Conservation (phyloP, 2,888 invertebrate genomes). For the Tuta absoluta region DNA sequence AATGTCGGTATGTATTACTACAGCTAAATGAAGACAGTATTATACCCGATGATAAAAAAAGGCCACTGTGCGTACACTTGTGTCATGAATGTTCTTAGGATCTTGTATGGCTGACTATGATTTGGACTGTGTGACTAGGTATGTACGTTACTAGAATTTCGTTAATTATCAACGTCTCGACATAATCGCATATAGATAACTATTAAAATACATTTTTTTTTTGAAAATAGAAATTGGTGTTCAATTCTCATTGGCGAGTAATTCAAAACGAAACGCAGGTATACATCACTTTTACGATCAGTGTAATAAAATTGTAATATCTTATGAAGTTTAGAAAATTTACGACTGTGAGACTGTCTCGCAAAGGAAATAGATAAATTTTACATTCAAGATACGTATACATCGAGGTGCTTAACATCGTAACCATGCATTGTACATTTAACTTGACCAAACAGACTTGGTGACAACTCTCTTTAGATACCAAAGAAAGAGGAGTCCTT, state of each 20-base stretch:
- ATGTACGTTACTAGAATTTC: too few relatives aligned
- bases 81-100: too few relatives aligned
- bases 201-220: too few relatives aligned
- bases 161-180: too few relatives aligned
- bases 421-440: constrained; percentile 24
- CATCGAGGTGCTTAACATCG: constrained; percentile 18
- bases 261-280: background rate
- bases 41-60: background rate
- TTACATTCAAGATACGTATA: constrained; percentile 20
- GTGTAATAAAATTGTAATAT: constrained; percentile 9
- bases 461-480: constrained; percentile 22
- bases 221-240: too few relatives aligned
- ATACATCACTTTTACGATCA: constrained; percentile 14
- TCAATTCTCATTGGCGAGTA: background rate
- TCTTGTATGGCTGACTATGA: too few relatives aligned
- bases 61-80: background rate
- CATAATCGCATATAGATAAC: too few relatives aligned
- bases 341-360: constrained; percentile 15
- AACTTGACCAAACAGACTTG: constrained; percentile 16
- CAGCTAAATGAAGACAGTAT: background rate
- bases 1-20: background rate
- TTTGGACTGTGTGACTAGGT: too few relatives aligned
- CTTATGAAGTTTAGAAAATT: constrained; percentile 19
- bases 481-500: constrained; percentile 25
- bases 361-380: constrained; percentile 18